Evolutionary conservation across 2,797 vertebrate genomes (phyloP), one percentile per base, ranked within the genome.

Genomic region (Argentina silus): DNA sequence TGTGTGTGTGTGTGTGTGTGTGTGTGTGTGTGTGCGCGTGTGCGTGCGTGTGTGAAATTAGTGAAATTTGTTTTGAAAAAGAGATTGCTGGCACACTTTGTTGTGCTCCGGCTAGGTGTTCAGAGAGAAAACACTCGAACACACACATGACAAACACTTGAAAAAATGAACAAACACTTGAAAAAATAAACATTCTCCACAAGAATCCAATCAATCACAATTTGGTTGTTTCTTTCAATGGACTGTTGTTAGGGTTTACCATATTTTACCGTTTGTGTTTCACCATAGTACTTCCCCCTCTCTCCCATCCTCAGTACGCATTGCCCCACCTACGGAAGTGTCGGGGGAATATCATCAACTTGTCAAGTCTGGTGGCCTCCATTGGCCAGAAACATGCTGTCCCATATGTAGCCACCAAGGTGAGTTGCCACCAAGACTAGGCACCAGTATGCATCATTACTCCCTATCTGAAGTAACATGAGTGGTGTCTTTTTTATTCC

Each of bases 381-480:
- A 92, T 95, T 1, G 95, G 95, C 0, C 95, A 97, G 85, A 90
- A 82, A 53, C 81, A 92, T 7, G 93, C 94, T 0, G 90, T 88
- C 0, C 90, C 93, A 0, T 96, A 96, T 1, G 94, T 95, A 0
- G 94, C 95, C 72, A 95, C 95, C n/a, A 96, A 96, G 92, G 95
- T 95, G 89, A 83, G 86, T 59, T 14, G 12, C 11, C 21, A 14
- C 1, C 19, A 51, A 5, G 2, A 43, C 23, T 48, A 0, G 17
- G 6, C 10, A 47, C 6, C 47, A 8, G 0, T 19, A n/a, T 17
- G 27, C 17, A 11, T 56, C 27, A 55, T 43, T 19, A 19, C 51
- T 43, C 2, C 2, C 10, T 44, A 15, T 44, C 15, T 42, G 51
- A 10, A 11, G 36, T 42, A 10, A 43, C 50, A 50, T 19, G 21